A percentile compares a stretch with the other conserved stretches of the same genome.
These are phyloP conservation scores for Pachyseris speciosa DNA, from an alignment of 64 coral and sea anemone genomes.

Conservation along the genomic window DNA sequence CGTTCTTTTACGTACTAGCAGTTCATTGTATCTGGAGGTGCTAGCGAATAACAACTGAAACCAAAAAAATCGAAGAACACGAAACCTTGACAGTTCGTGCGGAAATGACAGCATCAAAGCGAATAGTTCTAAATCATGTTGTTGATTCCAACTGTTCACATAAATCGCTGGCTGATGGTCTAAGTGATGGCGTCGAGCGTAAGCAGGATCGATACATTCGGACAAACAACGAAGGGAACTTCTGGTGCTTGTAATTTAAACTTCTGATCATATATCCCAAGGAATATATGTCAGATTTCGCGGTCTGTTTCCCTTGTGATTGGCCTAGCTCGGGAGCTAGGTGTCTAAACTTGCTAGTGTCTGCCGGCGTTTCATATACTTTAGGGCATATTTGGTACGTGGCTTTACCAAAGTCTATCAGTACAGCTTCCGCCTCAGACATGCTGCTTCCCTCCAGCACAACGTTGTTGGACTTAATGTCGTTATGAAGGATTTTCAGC, in stretches of 20 bases:
- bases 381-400: conserved; percentile 35
- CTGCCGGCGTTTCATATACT: neutral
- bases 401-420: conserved; percentile 58
- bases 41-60: no score
- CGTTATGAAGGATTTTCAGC: conserved; percentile 31
- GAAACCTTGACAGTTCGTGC: neutral
- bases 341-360: conserved; percentile 11
- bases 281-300: conserved; percentile 37
- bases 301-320: conserved; percentile 14
- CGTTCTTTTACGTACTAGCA: no score
- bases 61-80: no score
- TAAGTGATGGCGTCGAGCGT: neutral
- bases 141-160: neutral
- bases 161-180: neutral
- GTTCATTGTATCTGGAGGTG: no score
- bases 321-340: conserved; percentile 46
- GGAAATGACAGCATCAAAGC: neutral
- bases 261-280: conserved; percentile 21
- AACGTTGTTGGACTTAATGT: conserved; percentile 51
- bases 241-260: neutral
- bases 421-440: conserved; percentile 16
- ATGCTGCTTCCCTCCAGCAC: conserved; percentile 10
- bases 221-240: neutral
- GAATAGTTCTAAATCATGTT: no score
- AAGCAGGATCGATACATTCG: neutral